Evolutionary conservation across 2,888 invertebrate species (phyloP).

Genomic region (Fragum fragum): DNA sequence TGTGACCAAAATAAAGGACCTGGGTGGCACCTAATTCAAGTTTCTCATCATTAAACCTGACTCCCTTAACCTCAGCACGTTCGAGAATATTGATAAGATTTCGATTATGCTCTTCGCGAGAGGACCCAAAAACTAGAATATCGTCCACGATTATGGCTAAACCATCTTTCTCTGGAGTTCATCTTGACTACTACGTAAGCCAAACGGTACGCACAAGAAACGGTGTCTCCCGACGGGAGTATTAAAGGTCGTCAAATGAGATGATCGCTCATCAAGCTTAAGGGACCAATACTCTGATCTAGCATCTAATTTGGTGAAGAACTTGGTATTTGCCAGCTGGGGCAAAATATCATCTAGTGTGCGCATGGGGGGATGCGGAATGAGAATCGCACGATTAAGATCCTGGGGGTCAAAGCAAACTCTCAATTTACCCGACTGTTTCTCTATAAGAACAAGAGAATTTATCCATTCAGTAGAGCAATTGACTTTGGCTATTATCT

Average conservation of each 20-base stretch:
- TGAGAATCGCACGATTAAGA: slow-evolving; percentile 48
- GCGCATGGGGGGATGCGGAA: slow-evolving; percentile 59
- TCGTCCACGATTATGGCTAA: no score
- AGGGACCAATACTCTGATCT: slow-evolving; percentile 47
- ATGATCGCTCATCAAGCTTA: slow-evolving; percentile 47
- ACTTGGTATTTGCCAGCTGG: slow-evolving; percentile 35
- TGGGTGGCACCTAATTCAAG: slow-evolving; percentile 3
- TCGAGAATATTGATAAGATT: not conserved
- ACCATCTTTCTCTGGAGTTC: slow-evolving; percentile 44
- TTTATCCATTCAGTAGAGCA: slow-evolving; percentile 54
- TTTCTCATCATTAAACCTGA: slow-evolving; percentile 30
- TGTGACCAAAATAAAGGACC: slow-evolving; percentile 28
- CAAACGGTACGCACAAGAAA: slow-evolving; percentile 62
- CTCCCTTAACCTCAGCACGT: slow-evolving; percentile 16
- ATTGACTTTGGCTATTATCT: slow-evolving; percentile 44
- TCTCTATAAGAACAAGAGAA: slow-evolving; percentile 42
- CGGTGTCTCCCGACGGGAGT: slow-evolving; percentile 41
- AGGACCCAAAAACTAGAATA: not conserved
- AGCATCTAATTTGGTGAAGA: slow-evolving; percentile 34
- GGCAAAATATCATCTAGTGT: slow-evolving; percentile 66
- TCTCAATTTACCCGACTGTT: slow-evolving; percentile 50
- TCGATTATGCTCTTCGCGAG: slow-evolving; percentile 26
- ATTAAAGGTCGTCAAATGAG: slow-evolving; percentile 51
- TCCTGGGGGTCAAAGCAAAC: slow-evolving; percentile 61
- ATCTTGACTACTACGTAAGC: slow-evolving; percentile 53